Conservation (phyloP, 2,888 invertebrate genomes). For the Campaea margaritaria region DNA sequence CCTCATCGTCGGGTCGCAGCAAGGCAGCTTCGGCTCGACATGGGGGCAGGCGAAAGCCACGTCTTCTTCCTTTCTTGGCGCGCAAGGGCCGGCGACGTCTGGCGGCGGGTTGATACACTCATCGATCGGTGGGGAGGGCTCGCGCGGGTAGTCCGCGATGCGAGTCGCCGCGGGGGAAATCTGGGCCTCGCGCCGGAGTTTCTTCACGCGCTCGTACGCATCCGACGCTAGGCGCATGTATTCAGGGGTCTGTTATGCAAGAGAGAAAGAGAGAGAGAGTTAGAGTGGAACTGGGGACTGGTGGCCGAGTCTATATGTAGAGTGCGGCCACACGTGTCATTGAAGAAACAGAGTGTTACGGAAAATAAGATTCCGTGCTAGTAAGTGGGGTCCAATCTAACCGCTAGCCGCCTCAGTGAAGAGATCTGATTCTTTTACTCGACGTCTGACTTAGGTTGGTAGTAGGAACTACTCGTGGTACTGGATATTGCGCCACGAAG, state of each 20-base stretch:
- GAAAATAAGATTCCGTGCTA: too few species aligned
- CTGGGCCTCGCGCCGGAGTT: slow-evolving; percentile 66
- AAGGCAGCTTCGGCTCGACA: slow-evolving; percentile 61
- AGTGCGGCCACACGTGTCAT: too few species aligned
- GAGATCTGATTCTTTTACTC: too few species aligned
- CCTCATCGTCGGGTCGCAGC: slow-evolving; percentile 63
- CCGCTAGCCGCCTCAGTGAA: too few species aligned
- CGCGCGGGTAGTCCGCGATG: slow-evolving; percentile 56
- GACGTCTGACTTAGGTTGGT: too few species aligned
- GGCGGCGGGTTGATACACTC: slow-evolving; percentile 58
- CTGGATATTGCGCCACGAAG: too few species aligned
- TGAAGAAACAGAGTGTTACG: too few species aligned
- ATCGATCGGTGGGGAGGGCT: slow-evolving; percentile 52
- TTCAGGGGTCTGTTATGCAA: slow-evolving; percentile 63
- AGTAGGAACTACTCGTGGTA: too few species aligned
- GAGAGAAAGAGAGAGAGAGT: neutral
- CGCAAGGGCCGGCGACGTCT: slow-evolving; percentile 57
- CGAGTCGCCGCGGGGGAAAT: slow-evolving; percentile 73
- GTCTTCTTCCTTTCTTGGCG: slow-evolving; percentile 63
- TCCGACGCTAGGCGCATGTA: slow-evolving; percentile 71
- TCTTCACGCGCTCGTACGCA: slow-evolving; percentile 69
- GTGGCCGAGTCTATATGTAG: neutral
- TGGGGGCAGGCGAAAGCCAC: slow-evolving; percentile 74
- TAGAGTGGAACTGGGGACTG: neutral
- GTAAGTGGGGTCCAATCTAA: too few species aligned